These are phyloP conservation scores for Resseliella maxima DNA, from an alignment of 2,888 invertebrate genomes.

Conservation along the genomic window DNA sequence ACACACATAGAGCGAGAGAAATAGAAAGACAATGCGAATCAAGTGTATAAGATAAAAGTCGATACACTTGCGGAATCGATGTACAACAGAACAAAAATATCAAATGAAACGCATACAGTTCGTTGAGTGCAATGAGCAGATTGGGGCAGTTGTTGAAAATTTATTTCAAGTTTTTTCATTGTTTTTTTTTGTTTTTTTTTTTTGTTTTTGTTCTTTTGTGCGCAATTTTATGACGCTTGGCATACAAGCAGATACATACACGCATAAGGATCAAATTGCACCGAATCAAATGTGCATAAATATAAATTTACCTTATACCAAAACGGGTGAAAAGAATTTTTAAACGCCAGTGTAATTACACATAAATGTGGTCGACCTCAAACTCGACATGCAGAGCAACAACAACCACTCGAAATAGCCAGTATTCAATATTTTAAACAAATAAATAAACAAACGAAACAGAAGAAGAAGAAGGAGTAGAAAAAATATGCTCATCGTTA, in stretches of 20 bases:
- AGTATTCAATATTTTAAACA: no score
- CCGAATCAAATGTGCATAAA: not conserved
- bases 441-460: not conserved
- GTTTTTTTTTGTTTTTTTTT: no score
- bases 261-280: not conserved
- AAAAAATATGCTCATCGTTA: conserved; percentile 33
- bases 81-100: not conserved
- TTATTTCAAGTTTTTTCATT: no score
- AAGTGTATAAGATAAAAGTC: not conserved
- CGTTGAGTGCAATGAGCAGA: not conserved
- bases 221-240: not conserved
- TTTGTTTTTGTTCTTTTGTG: not conserved
- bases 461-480: not conserved
- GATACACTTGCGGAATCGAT: conserved; percentile 7
- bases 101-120: not conserved
- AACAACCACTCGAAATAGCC: not conserved
- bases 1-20: not conserved
- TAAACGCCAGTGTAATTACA: conserved; percentile 29
- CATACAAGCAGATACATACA: no score
- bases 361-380: conserved; percentile 34
- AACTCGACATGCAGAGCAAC: not conserved
- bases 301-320: conserved; percentile 6
- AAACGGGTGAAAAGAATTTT: not conserved
- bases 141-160: not conserved
- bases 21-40: not conserved